Evolutionary conservation across 2,113 vertebrate genomes (phyloP), one percentile per base, ranked within the genome.

Genomic region (Crotalus tigris): DNA sequence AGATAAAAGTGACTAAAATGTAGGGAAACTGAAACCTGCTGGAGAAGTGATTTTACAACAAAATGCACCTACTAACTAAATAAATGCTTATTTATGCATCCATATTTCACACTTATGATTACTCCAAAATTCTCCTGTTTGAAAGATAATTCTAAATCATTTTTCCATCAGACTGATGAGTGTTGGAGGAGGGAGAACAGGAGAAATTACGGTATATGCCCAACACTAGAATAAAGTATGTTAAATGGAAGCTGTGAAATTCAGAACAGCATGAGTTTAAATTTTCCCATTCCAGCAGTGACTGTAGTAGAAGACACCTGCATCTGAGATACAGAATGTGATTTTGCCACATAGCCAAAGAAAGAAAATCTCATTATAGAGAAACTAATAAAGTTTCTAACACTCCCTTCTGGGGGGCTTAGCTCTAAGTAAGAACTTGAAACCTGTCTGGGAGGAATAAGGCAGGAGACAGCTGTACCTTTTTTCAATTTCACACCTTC

Each of bases 401-500:
- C 85, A 59, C 54, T 93, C 53, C 92, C 94, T 85, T 92, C 86
- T 87, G 91, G 91, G 90, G 96, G 44, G 58, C 88, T 54, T 1
- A 94, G 94, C 93, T 94, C 96, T 93, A 93, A 95, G 81, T 85
- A 92, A 95, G 93, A 88, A 94, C 91, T 95, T 93, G 91, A 94
- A 94, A 89, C 51, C 81, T 93, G 87, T 87, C 94, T 90, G 58
- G 89, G 92, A 96, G 95, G 94, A 93, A 92, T 64, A 94, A 86
- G 29, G 89, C 90, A 95, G 64, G 93, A 95, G 94, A 75, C 87
- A 29, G 55, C 94, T 0, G 0, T 88, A 91, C 85, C 44, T 93
- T 95, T 96, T 96, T 97, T 94, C 96, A 95, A 93, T 96, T 95
- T 97, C 95, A 94, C 93, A 94, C 94, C 90, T 96, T 92, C 90